These are phyloP conservation scores for Pterobdella sp. DNA, from an alignment of 2,888 invertebrate species.

Conservation along the genomic window DNA sequence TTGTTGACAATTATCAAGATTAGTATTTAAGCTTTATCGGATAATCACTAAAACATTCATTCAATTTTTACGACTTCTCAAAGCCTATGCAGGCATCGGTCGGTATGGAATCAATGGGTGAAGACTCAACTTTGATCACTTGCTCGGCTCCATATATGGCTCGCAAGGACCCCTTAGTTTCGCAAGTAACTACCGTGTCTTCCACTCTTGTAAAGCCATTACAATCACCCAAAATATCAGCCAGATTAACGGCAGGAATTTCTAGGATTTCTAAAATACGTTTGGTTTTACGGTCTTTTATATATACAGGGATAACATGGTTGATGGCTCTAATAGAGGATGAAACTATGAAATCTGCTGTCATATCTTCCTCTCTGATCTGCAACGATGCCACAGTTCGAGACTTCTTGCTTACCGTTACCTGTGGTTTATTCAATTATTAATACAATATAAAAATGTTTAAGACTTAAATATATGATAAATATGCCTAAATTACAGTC, in stretches of 20 bases:
- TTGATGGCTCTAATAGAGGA: slow-evolving; percentile 24
- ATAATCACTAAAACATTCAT: too few species aligned
- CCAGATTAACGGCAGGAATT: slow-evolving; percentile 24
- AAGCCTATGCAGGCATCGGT: too few species aligned
- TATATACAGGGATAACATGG: slow-evolving; percentile 29
- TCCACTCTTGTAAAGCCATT: slow-evolving; percentile 24
- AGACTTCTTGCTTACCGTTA: slow-evolving; percentile 23
- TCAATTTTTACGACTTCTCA: too few species aligned
- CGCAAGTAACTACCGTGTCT: slow-evolving; percentile 23
- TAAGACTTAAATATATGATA: too few species aligned
- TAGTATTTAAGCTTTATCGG: too few species aligned
- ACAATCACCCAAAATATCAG: slow-evolving; percentile 24
- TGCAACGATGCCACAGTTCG: slow-evolving; percentile 29
- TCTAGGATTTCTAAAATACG: slow-evolving; percentile 28
- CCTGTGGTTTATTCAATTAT: not conserved
- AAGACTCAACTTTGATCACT: slow-evolving; percentile 27
- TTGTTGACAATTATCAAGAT: too few species aligned
- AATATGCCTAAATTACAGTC: too few species aligned
- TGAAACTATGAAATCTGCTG: slow-evolving; percentile 28
- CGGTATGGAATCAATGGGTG: too few species aligned
- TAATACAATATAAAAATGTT: not conserved
- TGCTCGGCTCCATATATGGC: slow-evolving; percentile 33
- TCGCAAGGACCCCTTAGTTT: slow-evolving; percentile 29
- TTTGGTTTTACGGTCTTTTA: slow-evolving; percentile 27
- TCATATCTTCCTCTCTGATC: slow-evolving; percentile 32